These are phyloP conservation scores for Ptychochromis oligacanthus DNA, from an alignment of 2,113 vertebrate species.

Conservation along the genomic window DNA sequence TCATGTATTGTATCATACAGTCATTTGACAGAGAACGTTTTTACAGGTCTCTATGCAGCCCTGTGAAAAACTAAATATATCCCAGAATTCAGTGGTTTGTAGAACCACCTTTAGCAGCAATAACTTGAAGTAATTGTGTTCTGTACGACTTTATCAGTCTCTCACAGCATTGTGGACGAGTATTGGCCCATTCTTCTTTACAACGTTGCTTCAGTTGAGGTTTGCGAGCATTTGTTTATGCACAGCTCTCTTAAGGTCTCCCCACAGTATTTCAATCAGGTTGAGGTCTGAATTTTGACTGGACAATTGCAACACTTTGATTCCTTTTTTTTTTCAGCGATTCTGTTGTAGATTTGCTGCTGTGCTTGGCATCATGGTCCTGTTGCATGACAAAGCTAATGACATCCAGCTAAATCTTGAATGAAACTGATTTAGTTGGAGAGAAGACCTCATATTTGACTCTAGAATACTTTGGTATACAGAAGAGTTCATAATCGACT, in stretches of 20 bases:
- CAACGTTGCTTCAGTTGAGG: neutral
- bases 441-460: too few relatives aligned
- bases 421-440: neutral
- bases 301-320: too few relatives aligned
- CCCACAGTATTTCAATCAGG: accelerated
- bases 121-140: too few relatives aligned
- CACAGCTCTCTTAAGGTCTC: neutral
- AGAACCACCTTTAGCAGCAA: too few relatives aligned
- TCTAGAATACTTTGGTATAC: too few relatives aligned
- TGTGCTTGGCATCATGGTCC: neutral
- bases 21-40: too few relatives aligned
- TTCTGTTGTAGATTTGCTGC: neutral
- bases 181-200: neutral
- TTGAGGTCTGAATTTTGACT: neutral
- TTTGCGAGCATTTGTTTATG: neutral
- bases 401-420: too few relatives aligned
- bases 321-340: neutral
- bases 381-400: neutral
- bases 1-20: neutral
- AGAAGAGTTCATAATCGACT: too few relatives aligned
- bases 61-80: too few relatives aligned
- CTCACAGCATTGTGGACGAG: neutral
- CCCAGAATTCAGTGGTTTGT: too few relatives aligned
- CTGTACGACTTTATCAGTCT: neutral
- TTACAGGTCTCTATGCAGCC: too few relatives aligned